Conservation (phyloP, 1,140 invertebrate species). For the Vanessa tameamea region DNA sequence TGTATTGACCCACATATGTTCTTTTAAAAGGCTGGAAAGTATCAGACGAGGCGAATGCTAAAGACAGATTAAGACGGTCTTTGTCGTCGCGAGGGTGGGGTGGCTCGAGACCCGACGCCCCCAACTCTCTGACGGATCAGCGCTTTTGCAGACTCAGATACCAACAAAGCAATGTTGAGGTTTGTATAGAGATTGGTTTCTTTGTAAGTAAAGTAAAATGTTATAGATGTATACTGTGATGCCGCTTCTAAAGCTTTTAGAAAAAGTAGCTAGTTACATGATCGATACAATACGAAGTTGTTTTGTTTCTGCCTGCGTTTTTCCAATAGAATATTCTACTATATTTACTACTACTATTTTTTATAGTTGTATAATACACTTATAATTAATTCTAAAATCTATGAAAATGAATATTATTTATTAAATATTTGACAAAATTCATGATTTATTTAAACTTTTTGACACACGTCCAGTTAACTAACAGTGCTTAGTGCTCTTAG, state of each 20-base stretch:
- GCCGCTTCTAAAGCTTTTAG: neutral
- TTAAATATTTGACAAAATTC: no score
- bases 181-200: slow-evolving; percentile 47
- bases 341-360: neutral
- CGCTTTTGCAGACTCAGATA: slow-evolving; percentile 89
- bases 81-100: slow-evolving; percentile 81
- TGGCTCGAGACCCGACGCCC: slow-evolving; percentile 74
- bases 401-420: no score
- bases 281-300: no score
- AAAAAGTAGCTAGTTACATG: neutral
- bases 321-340: neutral
- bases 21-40: slow-evolving; percentile 86
- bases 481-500: slow-evolving; percentile 18
- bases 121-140: slow-evolving; percentile 83
- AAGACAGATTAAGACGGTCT: slow-evolving; percentile 82
- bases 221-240: neutral
- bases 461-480: slow-evolving; percentile 7
- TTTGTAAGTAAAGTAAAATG: slow-evolving; percentile 16
- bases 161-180: slow-evolving; percentile 95
- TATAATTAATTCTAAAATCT: no score
- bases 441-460: neutral
- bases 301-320: neutral
- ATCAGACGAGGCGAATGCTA: slow-evolving; percentile 84
- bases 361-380: no score
- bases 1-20: slow-evolving; percentile 41